Percentiles rank a stretch among this genome's conserved stretches.
Evolutionary conservation across 2,797 vertebrate genomes (phyloP).

Genomic region (Glyptemys insculpta): DNA sequence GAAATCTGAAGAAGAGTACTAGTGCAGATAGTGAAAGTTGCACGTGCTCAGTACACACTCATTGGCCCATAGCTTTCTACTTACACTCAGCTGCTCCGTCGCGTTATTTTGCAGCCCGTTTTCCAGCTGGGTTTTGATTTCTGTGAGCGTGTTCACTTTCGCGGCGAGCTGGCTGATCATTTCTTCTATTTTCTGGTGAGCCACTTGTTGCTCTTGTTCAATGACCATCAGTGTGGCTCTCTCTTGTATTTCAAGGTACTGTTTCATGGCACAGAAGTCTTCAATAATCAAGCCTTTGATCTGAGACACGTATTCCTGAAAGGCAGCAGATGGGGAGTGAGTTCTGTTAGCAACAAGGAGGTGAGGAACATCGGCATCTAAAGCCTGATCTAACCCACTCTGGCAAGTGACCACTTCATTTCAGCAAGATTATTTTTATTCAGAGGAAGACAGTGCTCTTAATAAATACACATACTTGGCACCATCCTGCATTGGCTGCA

Average conservation of each 20-base stretch:
- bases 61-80: background rate
- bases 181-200: constrained; percentile 35
- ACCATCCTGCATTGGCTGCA: background rate
- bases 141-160: background rate
- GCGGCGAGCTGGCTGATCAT: background rate
- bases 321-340: background rate
- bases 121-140: background rate
- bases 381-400: background rate
- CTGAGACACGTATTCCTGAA: constrained; percentile 63
- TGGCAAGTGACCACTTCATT: constrained; percentile 5
- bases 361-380: background rate
- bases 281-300: constrained; percentile 61
- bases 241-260: constrained; percentile 68
- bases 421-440: background rate
- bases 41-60: background rate
- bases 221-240: constrained; percentile 56
- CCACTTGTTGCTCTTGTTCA: constrained; percentile 48
- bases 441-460: background rate
- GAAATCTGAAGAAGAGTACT: background rate
- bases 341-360: background rate
- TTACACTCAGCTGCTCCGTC: constrained; percentile 7
- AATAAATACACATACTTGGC: background rate
- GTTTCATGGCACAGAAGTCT: constrained; percentile 68
- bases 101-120: constrained; percentile 38
- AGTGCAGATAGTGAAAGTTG: background rate